Evolutionary conservation across 2,797 vertebrate genomes (phyloP).

Genomic region (Capromys pilorides): DNA sequence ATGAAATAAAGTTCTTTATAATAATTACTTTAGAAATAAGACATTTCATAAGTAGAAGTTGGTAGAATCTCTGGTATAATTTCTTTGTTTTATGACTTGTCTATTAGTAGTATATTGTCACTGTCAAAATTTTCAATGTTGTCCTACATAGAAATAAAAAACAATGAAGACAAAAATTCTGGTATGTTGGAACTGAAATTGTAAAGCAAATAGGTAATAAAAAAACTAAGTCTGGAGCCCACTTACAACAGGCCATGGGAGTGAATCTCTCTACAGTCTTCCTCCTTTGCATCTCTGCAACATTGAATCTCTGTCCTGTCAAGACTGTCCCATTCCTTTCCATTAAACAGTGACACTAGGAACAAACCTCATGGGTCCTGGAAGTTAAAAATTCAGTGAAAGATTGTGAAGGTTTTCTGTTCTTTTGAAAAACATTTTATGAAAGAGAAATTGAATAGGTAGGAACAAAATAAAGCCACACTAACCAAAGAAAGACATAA

Average conservation of each 20-base stretch:
- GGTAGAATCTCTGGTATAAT: background rate
- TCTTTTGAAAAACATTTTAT: slow-evolving; percentile 41
- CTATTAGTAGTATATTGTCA: background rate
- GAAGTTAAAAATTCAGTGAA: background rate
- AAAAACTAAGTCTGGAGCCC: background rate
- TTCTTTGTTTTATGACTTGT: background rate
- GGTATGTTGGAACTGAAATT: background rate
- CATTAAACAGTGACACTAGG: background rate
- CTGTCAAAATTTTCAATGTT: background rate
- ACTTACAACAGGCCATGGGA: background rate
- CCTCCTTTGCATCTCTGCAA: background rate
- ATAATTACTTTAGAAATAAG: background rate
- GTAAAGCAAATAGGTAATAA: background rate
- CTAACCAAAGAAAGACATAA: background rate
- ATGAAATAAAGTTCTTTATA: slow-evolving; percentile 4
- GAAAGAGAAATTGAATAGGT: background rate
- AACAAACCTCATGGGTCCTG: background rate
- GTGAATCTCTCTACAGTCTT: background rate
- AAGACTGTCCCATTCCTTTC: background rate
- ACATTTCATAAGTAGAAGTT: background rate
- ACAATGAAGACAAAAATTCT: background rate
- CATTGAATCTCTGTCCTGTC: background rate
- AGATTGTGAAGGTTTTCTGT: background rate
- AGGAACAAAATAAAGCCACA: background rate
- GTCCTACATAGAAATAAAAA: background rate